Conservation (phyloP, 2,888 invertebrate species). For the Synanthedon vespiformis region DNA sequence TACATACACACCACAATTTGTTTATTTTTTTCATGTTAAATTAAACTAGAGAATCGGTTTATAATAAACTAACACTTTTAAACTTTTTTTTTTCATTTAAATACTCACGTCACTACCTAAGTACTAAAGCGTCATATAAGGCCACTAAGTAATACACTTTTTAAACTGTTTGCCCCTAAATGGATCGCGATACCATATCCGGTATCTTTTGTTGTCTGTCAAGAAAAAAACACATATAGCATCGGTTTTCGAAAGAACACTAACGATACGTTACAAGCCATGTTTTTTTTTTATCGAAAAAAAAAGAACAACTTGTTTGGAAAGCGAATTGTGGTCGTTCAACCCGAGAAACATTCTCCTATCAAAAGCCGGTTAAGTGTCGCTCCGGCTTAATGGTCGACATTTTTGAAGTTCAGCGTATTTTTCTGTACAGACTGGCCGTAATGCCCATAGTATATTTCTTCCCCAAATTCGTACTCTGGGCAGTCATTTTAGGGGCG, state of each 20-base stretch:
- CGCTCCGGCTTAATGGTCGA: conserved; percentile 11
- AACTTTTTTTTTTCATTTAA: too few species aligned
- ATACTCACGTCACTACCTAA: too few species aligned
- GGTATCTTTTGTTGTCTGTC: conserved; percentile 10
- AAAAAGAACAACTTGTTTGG: conserved; percentile 34
- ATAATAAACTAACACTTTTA: too few species aligned
- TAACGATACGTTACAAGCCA: conserved; percentile 8
- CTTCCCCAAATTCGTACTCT: too few species aligned
- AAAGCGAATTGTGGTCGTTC: conserved; percentile 49
- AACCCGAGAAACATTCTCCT: conserved; percentile 42
- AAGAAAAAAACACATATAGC: conserved; percentile 4
- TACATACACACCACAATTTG: too few species aligned
- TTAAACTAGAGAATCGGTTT: too few species aligned
- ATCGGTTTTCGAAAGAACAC: conserved; percentile 1
- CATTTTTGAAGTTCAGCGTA: background rate
- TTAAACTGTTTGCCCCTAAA: conserved; percentile 5
- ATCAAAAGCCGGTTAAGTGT: conserved; percentile 37
- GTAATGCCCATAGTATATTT: too few species aligned
- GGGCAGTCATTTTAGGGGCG: too few species aligned
- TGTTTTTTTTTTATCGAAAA: conserved; percentile 28
- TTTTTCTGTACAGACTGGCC: too few species aligned
- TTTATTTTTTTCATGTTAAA: too few species aligned
- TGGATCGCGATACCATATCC: conserved; percentile 6
- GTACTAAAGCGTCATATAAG: background rate
- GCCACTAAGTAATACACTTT: background rate